phyloP scores from a whole-genome alignment of 2,888 invertebrate genomes.

The Homarus gammarus region DNA sequence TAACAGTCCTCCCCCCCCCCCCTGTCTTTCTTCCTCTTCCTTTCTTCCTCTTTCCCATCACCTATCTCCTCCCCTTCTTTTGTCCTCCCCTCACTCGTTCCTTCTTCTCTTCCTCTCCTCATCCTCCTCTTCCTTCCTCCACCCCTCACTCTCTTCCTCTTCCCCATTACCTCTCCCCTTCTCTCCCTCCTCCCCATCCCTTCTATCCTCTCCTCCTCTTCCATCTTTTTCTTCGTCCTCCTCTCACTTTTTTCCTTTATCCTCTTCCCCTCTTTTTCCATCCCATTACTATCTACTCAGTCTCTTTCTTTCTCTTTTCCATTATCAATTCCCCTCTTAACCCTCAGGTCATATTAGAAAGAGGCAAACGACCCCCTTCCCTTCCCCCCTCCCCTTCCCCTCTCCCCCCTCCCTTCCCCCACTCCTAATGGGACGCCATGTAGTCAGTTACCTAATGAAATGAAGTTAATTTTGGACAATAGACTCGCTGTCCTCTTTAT shows the following conservation, averaged over 20 bases:
- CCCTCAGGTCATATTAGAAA: background rate
- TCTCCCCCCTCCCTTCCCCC: background rate
- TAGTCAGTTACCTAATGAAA: conserved; percentile 20
- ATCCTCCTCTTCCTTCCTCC: background rate
- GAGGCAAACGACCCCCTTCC: background rate
- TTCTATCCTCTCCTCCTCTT: background rate
- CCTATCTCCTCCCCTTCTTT: background rate
- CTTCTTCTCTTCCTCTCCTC: background rate
- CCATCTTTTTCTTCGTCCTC: no score
- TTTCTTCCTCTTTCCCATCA: background rate
- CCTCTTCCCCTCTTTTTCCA: background rate
- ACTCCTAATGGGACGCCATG: background rate
- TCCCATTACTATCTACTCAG: background rate
- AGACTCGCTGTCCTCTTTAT: background rate
- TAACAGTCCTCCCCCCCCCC: background rate
- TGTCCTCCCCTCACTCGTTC: background rate
- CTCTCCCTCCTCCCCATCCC: background rate
- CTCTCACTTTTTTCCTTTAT: background rate
- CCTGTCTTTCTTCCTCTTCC: background rate
- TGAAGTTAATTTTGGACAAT: conserved; percentile 19
- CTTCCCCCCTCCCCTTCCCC: background rate
- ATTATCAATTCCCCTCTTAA: no score
- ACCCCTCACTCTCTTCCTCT: background rate
- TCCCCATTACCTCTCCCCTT: background rate
- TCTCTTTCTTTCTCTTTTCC: conserved; percentile 7